Conservation (phyloP, 2,888 invertebrate species). For the Metopia argyrocephala region DNA sequence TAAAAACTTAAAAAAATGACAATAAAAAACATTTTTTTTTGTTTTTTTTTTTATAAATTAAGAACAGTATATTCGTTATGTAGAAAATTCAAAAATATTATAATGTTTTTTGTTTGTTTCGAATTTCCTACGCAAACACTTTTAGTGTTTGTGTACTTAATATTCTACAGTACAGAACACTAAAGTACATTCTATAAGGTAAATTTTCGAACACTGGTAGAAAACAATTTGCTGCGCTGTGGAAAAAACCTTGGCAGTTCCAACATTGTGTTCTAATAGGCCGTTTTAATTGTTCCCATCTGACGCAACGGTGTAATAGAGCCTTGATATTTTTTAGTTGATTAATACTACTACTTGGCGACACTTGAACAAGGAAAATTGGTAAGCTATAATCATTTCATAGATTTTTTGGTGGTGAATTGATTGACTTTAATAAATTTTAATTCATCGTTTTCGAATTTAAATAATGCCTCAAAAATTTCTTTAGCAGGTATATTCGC, state of each 20-base stretch:
- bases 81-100: no score
- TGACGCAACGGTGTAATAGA: neutral
- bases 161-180: no score
- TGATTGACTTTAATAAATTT: neutral
- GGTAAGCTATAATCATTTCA: neutral
- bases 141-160: no score
- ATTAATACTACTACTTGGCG: slow-evolving; percentile 10
- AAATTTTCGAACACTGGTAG: no score
- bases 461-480: slow-evolving; percentile 2
- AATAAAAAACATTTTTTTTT: no score
- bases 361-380: slow-evolving; percentile 21
- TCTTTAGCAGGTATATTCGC: neutral
- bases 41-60: no score
- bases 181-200: no score
- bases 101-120: no score
- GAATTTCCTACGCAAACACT: no score
- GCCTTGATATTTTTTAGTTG: slow-evolving; percentile 15
- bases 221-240: slow-evolving; percentile 27
- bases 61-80: no score
- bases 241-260: slow-evolving; percentile 27
- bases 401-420: neutral
- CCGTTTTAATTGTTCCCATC: slow-evolving; percentile 12
- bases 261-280: slow-evolving; percentile 17
- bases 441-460: neutral
- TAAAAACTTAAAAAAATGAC: no score